Evolutionary conservation across 2,113 vertebrate species (phyloP).

Genomic region (Reinhardtius hippoglossoides): DNA sequence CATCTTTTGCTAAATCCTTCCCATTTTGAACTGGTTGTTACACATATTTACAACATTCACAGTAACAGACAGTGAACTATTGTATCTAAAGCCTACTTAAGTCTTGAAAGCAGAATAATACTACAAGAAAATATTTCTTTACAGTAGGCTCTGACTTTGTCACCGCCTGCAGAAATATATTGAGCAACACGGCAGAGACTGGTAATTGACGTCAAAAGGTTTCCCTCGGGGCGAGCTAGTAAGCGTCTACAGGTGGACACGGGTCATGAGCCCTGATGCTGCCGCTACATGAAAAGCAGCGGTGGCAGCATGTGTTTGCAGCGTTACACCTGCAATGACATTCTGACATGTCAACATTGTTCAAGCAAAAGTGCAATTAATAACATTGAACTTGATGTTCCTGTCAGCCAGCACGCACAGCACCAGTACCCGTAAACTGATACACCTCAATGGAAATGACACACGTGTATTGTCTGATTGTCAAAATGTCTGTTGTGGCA

Average conservation of each 20-base stretch:
- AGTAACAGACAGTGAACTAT: no score
- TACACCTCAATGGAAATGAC: neutral
- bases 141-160: no score
- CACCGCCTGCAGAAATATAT: no score
- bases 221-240: neutral
- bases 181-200: neutral
- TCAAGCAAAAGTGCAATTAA: neutral
- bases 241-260: neutral
- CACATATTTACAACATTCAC: neutral
- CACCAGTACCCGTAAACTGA: neutral
- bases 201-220: neutral
- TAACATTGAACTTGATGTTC: neutral
- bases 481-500: neutral
- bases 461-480: neutral
- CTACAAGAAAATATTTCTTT: no score
- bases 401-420: neutral
- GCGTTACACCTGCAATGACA: neutral
- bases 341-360: neutral
- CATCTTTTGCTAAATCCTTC: no score
- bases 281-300: no score
- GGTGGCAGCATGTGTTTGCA: neutral
- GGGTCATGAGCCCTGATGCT: neutral
- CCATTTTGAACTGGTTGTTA: neutral
- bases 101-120: no score
- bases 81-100: no score